These are phyloP conservation scores for Phenganax stokvisi DNA, from an alignment of 92 coral and sea anemone genomes.

Conservation along the genomic window DNA sequence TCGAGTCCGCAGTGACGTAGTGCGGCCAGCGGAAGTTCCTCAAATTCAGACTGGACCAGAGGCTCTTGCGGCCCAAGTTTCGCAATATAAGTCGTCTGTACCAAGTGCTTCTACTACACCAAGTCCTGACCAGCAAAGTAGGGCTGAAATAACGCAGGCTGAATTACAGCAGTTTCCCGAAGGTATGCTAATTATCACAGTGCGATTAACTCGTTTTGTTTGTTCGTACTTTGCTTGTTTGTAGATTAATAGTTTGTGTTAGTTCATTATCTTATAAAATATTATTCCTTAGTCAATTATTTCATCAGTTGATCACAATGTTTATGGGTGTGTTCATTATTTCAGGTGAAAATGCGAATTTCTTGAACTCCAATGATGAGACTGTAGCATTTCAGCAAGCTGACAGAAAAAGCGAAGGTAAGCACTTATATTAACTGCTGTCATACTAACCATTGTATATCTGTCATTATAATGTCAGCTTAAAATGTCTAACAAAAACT, in stretches of 20 bases:
- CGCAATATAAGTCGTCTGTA: constrained; percentile 21
- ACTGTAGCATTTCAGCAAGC: background rate
- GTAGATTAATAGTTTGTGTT: background rate
- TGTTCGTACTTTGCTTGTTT: too few relatives aligned
- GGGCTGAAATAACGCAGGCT: constrained; percentile 18
- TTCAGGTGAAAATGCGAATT: constrained; percentile 27
- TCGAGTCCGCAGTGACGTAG: constrained; percentile 16
- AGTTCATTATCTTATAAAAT: background rate
- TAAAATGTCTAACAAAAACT: background rate
- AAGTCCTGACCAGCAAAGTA: background rate
- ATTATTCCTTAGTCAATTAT: too few relatives aligned
- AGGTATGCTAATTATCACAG: background rate
- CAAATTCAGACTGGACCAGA: constrained; percentile 34
- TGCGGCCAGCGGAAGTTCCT: constrained; percentile 26
- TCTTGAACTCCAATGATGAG: constrained; percentile 18
- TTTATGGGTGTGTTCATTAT: background rate
- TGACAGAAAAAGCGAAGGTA: constrained; percentile 30
- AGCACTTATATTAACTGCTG: background rate
- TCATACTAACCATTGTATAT: background rate
- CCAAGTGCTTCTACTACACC: background rate
- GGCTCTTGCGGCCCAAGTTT: constrained; percentile 34
- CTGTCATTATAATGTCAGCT: background rate
- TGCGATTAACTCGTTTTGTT: too few relatives aligned
- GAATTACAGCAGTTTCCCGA: background rate
- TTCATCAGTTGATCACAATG: background rate